Conservation (phyloP, 2,113 vertebrate genomes). For the Dipodomys stephensi region DNA sequence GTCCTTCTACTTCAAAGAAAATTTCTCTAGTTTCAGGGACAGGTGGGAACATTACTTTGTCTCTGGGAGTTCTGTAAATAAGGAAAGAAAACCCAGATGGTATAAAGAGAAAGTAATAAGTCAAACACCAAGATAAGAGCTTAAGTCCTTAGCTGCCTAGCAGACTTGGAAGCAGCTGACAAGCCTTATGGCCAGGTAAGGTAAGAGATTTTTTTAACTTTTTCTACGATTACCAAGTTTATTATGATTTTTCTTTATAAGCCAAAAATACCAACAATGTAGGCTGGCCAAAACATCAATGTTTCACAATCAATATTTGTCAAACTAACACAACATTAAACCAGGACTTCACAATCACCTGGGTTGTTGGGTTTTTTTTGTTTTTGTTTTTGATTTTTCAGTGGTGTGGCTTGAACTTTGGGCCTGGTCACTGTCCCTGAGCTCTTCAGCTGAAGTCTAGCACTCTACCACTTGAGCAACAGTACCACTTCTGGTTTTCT, state of each 20-base stretch:
- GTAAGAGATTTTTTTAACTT: too few species aligned
- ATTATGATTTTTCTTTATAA: neutral
- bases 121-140: conserved; percentile 21
- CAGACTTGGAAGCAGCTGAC: neutral
- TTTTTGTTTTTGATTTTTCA: too few species aligned
- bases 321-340: neutral
- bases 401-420: too few species aligned
- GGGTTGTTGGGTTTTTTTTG: too few species aligned
- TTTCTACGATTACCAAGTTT: too few species aligned
- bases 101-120: neutral
- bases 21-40: conserved; percentile 8
- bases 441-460: too few species aligned
- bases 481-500: too few species aligned
- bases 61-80: conserved; percentile 5
- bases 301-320: neutral
- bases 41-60: conserved; percentile 44
- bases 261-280: neutral
- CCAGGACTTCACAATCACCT: neutral
- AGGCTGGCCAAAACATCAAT: neutral
- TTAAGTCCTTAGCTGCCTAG: conserved; percentile 21
- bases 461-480: too few species aligned
- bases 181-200: neutral
- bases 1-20: conserved; percentile 21
- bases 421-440: too few species aligned
- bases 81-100: conserved; percentile 27